These are phyloP conservation scores for Phrynosoma blainvillii DNA, from an alignment of 2,113 vertebrate species.

Conservation along the genomic window DNA sequence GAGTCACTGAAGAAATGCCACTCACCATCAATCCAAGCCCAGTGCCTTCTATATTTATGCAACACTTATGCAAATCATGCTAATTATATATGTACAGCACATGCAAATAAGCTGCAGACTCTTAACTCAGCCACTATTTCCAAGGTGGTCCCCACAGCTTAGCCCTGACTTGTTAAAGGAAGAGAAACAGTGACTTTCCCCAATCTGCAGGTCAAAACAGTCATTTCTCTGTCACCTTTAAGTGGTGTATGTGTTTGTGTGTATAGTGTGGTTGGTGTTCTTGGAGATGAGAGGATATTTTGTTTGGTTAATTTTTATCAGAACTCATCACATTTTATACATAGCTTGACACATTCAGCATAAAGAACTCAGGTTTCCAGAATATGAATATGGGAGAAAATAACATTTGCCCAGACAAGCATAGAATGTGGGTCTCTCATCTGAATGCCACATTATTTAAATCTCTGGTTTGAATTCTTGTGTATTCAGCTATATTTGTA, in stretches of 20 bases:
- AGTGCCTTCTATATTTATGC: not conserved
- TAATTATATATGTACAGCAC: not conserved
- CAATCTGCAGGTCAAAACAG: not conserved
- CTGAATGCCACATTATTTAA: no score
- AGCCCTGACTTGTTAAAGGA: not conserved
- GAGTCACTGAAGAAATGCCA: not conserved
- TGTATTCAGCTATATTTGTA: no score
- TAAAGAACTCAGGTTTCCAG: no score
- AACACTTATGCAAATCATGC: conserved; percentile 1
- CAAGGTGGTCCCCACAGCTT: not conserved
- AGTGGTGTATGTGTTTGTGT: no score
- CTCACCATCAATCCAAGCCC: not conserved
- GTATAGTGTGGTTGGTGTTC: not conserved
- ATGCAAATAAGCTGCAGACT: not conserved
- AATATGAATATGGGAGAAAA: no score
- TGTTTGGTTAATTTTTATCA: no score
- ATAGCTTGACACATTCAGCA: no score
- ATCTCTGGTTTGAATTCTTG: no score
- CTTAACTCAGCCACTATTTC: not conserved
- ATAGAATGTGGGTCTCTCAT: no score
- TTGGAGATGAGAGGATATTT: no score
- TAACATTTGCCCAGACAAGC: no score
- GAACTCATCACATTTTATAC: no score
- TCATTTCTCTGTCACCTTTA: not conserved
- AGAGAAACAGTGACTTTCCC: not conserved